phyloP scores from a whole-genome alignment of 2,113 vertebrate genomes.

The Forbesichthys papilliferus region DNA sequence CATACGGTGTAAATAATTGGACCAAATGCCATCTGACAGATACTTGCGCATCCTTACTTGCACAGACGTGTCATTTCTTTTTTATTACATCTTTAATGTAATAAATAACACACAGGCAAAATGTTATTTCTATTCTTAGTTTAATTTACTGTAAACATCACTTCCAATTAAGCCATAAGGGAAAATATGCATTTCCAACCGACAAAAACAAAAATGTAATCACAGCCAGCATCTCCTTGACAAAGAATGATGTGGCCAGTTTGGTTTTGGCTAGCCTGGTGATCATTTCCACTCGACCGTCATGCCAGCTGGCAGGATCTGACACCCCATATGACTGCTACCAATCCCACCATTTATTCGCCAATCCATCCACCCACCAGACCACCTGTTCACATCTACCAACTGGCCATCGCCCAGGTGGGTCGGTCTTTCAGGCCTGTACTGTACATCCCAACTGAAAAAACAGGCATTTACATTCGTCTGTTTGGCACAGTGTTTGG shows the following conservation, averaged over 20 bases:
- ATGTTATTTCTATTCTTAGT: background rate
- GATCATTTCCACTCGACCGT: constrained; percentile 31
- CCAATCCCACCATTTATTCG: constrained; percentile 40
- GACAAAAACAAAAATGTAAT: background rate
- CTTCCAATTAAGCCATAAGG: constrained; percentile 14
- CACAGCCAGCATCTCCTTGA: constrained; percentile 21
- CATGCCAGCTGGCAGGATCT: constrained; percentile 39
- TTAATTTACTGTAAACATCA: background rate
- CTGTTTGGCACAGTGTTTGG: constrained; percentile 10
- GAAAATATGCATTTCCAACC: constrained; percentile 6
- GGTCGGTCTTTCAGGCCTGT: constrained; percentile 19
- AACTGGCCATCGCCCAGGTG: constrained; percentile 27
- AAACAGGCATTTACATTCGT: constrained; percentile 41
- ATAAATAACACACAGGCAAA: background rate
- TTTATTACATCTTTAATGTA: no score
- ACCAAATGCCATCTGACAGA: no score
- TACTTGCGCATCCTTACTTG: no score
- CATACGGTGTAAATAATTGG: background rate
- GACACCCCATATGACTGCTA: constrained; percentile 40
- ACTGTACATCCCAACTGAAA: constrained; percentile 1
- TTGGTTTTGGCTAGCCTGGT: constrained; percentile 37
- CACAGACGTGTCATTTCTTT: no score
- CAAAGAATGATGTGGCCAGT: constrained; percentile 23
- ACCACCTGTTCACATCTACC: constrained; percentile 36
- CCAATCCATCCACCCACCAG: constrained; percentile 19